Evolutionary conservation across 92 coral and sea anemone genomes (phyloP), one percentile per base, ranked within the genome.

Genomic region (Micromussa lordhowensis): DNA sequence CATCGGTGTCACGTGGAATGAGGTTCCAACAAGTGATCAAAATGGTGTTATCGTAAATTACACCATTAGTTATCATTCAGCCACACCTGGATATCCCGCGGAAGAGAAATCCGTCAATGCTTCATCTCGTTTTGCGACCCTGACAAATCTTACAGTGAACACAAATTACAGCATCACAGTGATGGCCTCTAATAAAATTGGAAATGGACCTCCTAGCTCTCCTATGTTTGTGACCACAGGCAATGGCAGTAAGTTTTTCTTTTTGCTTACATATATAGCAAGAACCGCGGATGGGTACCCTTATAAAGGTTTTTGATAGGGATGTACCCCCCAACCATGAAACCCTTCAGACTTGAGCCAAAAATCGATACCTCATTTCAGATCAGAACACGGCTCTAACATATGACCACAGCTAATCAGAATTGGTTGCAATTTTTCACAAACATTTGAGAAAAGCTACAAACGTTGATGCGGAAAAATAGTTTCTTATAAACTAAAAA

Each of bases 21-120:
- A 13, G 3, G 83, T 85, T 17, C 89, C 89, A 57, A 13, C 83
- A 59, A n/a, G n/a, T 76, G 75, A 74, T 17, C 71, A 24, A n/a
- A 38, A 85, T 16, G 83, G 83, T 0, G 38, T 54, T 12, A 36
- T 85, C 17, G 35, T 77, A 3, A 69, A 59, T 7, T 75, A 85
- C 36, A 36, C 1, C 8, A 83, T 85, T 1, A 84, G 29, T 28
- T 84, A 84, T 29, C 66, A 21, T 59, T 19, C 26, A 18, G 26
- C 0, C 26, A 59, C 26, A 59, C 66, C 66, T 19, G 26, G 4
- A 0, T 10, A 13, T 16, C 1, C 3, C 14, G 35, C 11, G 26
- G 10, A 68, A 68, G 32, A 68, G 26, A 26, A 9, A 22, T 26
- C 32, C 22, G 35, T 36, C 38, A 36, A 9, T 38, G 55, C 21